Evolutionary conservation across 2,797 vertebrate species (phyloP).

Genomic region (Artibeus jamaicensis): DNA sequence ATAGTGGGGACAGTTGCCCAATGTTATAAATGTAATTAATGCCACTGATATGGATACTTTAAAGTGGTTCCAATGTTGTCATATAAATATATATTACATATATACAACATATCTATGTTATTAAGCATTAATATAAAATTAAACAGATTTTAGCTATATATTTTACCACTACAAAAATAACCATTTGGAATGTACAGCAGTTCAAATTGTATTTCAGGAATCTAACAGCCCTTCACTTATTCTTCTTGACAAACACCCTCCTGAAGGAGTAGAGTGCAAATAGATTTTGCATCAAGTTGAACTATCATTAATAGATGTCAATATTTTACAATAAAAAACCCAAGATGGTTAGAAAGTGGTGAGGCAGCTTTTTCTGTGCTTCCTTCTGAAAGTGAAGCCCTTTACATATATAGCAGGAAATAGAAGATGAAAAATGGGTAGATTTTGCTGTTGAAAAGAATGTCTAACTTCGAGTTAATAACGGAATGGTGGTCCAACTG

Average conservation of each 20-base stretch:
- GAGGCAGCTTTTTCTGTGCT: background rate
- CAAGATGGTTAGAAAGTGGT: background rate
- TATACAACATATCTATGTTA: background rate
- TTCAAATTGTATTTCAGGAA: background rate
- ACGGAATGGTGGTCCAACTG: background rate
- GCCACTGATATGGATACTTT: background rate
- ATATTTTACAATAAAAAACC: background rate
- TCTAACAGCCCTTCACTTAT: background rate
- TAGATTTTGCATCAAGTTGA: background rate
- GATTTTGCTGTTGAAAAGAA: background rate
- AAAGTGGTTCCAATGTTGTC: background rate
- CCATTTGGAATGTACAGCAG: background rate
- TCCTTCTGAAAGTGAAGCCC: background rate
- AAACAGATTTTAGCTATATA: background rate
- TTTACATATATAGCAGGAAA: background rate
- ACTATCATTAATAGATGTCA: background rate
- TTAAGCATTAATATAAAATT: background rate
- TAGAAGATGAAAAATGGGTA: background rate
- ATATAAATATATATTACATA: background rate
- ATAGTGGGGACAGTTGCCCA: background rate
- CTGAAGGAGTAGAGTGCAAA: background rate
- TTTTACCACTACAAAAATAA: background rate
- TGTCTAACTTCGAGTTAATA: background rate
- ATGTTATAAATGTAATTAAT: background rate
- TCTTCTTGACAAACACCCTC: background rate